phyloP scores from a whole-genome alignment of 2,888 invertebrate species.

The Diabrotica balteata region DNA sequence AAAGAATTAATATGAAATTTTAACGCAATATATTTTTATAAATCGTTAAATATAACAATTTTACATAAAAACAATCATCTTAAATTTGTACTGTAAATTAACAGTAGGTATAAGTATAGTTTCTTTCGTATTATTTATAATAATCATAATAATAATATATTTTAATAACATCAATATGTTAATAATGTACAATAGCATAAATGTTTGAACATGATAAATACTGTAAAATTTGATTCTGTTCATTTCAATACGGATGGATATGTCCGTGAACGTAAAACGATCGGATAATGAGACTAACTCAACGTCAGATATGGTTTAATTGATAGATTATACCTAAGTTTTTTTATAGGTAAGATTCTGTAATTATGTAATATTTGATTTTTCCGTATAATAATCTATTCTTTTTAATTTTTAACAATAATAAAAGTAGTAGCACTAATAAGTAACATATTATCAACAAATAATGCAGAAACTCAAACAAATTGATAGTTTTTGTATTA shows the following conservation, averaged over 20 bases:
- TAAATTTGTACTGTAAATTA: slow-evolving; percentile 57
- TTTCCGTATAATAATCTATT: slow-evolving; percentile 27
- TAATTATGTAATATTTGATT: slow-evolving; percentile 36
- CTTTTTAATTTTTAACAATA: slow-evolving; percentile 38
- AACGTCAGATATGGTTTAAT: slow-evolving; percentile 38
- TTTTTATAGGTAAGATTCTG: slow-evolving; percentile 36
- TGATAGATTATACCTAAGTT: slow-evolving; percentile 35
- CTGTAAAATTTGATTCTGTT: slow-evolving; percentile 41
- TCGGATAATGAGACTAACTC: slow-evolving; percentile 16
- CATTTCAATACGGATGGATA: slow-evolving; percentile 35
- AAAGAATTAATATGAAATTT: slow-evolving; percentile 29
- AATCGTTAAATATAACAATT: slow-evolving; percentile 58
- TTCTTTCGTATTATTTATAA: slow-evolving; percentile 52
- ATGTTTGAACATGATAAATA: slow-evolving; percentile 42
- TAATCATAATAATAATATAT: slow-evolving; percentile 33
- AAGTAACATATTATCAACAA: slow-evolving; percentile 34
- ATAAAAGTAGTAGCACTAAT: slow-evolving; percentile 39
- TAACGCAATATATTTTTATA: slow-evolving; percentile 56
- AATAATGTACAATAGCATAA: slow-evolving; percentile 49
- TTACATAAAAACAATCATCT: slow-evolving; percentile 57
- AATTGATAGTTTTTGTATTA: too few relatives aligned
- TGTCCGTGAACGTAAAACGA: slow-evolving; percentile 38
- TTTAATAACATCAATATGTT: slow-evolving; percentile 46
- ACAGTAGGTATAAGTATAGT: slow-evolving; percentile 48
- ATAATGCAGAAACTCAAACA: not conserved